Conservation (phyloP, 2,113 vertebrate genomes). For the Perca fluviatilis region DNA sequence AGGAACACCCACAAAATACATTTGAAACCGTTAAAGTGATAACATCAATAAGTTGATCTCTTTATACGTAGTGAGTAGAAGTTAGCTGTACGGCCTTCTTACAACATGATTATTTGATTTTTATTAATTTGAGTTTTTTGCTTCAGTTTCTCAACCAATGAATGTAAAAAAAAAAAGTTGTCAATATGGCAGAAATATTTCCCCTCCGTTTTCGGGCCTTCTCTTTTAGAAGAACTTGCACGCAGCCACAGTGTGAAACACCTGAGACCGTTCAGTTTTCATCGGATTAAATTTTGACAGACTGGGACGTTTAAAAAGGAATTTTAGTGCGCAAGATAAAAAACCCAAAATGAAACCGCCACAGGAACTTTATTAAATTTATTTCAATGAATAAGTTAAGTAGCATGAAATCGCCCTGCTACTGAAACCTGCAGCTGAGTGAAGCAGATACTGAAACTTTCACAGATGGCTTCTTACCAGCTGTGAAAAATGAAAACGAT, state of each 20-base stretch:
- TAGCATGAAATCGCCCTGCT: neutral
- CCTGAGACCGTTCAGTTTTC: neutral
- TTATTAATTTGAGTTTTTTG: neutral
- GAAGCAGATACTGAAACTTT: neutral
- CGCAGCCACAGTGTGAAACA: slow-evolving; percentile 11
- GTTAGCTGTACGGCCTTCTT: neutral
- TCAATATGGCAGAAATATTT: neutral
- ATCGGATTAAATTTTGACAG: neutral
- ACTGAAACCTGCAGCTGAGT: slow-evolving; percentile 23
- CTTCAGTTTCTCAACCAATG: neutral
- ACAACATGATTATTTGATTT: neutral
- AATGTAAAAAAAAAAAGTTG: neutral
- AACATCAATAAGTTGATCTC: neutral
- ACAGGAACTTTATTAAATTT: slow-evolving; percentile 14
- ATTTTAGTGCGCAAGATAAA: slow-evolving; percentile 1
- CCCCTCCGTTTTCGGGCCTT: neutral
- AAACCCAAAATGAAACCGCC: slow-evolving; percentile 5
- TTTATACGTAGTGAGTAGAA: neutral
- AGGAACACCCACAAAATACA: neutral
- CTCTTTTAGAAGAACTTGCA: neutral
- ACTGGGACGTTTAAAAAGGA: neutral
- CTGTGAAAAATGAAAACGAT: slow-evolving; percentile 21
- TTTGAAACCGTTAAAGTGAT: slow-evolving; percentile 11
- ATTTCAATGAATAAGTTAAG: neutral
- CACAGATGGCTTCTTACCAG: slow-evolving; percentile 1